Conservation (phyloP, 2,113 vertebrate genomes). For the Lampris megalopsis region DNA sequence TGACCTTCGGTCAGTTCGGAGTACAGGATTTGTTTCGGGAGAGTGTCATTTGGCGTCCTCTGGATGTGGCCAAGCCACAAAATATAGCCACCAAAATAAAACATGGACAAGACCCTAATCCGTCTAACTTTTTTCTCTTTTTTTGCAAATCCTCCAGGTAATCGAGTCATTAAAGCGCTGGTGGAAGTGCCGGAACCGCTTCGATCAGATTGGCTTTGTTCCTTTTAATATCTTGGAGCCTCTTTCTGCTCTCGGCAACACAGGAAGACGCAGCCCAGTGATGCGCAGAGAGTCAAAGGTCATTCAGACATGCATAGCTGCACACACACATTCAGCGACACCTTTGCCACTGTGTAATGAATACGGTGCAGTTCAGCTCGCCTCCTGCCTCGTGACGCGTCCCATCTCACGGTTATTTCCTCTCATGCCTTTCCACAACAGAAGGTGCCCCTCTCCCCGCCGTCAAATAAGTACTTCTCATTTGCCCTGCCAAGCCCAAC, state of each 20-base stretch:
- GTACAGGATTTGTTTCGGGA: no score
- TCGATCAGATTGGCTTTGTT: constrained; percentile 83
- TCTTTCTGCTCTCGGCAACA: constrained; percentile 62
- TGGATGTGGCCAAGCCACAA: no score
- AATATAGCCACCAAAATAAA: background rate
- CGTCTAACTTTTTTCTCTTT: background rate
- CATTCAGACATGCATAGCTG: constrained; percentile 2
- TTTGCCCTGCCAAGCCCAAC: constrained; percentile 37
- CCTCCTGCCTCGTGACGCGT: background rate
- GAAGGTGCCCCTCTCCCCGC: constrained; percentile 34
- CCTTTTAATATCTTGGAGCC: constrained; percentile 84
- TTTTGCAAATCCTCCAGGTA: constrained; percentile 64
- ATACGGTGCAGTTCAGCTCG: background rate
- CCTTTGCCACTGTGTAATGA: constrained; percentile 1
- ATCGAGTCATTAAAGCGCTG: constrained; percentile 81
- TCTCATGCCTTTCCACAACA: constrained; percentile 22
- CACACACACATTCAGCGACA: background rate
- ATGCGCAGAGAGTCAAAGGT: constrained; percentile 66
- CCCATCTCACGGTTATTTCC: background rate
- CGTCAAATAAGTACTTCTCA: constrained; percentile 43
- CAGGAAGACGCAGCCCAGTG: constrained; percentile 23
- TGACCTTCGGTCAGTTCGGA: no score
- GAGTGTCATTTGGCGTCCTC: no score
- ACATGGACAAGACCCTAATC: background rate
- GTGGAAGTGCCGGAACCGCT: constrained; percentile 86